These are phyloP conservation scores for Madoqua kirkii DNA, from an alignment of 2,113 vertebrate genomes.

Conservation along the genomic window DNA sequence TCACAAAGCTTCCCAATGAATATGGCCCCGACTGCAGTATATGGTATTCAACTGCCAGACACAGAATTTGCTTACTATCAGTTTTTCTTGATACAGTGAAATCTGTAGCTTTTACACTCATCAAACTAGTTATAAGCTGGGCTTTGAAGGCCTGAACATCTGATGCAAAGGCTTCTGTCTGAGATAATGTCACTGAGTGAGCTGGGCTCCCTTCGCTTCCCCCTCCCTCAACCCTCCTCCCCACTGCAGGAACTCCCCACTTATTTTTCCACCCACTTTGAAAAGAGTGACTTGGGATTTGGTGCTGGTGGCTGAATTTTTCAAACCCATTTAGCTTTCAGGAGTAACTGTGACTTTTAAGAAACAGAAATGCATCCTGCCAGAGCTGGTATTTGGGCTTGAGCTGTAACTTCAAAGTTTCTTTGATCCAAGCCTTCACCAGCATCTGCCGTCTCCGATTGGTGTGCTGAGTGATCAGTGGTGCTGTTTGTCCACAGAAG, in stretches of 20 bases:
- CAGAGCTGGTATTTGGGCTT: slow-evolving; percentile 39
- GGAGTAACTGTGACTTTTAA: slow-evolving; percentile 54
- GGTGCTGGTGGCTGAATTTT: neutral
- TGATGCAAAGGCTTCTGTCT: neutral
- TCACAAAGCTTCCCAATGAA: slow-evolving; percentile 12
- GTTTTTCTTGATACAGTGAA: slow-evolving; percentile 62
- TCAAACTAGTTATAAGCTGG: slow-evolving; percentile 58
- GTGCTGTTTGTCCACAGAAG: neutral
- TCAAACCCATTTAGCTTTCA: slow-evolving; percentile 52
- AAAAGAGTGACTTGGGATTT: neutral
- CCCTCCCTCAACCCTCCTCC: neutral
- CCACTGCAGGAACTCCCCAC: neutral
- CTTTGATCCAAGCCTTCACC: slow-evolving; percentile 37
- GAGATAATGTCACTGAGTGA: slow-evolving; percentile 56
- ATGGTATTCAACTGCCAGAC: slow-evolving; percentile 35
- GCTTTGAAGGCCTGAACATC: slow-evolving; percentile 43
- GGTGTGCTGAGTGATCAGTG: neutral
- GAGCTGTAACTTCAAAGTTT: slow-evolving; percentile 51
- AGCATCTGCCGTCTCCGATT: slow-evolving; percentile 27
- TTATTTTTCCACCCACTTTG: slow-evolving; percentile 56
- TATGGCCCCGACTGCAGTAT: neutral
- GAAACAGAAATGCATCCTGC: slow-evolving; percentile 53
- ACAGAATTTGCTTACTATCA: slow-evolving; percentile 42
- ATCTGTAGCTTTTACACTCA: slow-evolving; percentile 62
- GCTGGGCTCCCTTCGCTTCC: neutral